Evolutionary conservation across 2,888 invertebrate genomes (phyloP), one percentile per base, ranked within the genome.

Genomic region (Acleris laterana): DNA sequence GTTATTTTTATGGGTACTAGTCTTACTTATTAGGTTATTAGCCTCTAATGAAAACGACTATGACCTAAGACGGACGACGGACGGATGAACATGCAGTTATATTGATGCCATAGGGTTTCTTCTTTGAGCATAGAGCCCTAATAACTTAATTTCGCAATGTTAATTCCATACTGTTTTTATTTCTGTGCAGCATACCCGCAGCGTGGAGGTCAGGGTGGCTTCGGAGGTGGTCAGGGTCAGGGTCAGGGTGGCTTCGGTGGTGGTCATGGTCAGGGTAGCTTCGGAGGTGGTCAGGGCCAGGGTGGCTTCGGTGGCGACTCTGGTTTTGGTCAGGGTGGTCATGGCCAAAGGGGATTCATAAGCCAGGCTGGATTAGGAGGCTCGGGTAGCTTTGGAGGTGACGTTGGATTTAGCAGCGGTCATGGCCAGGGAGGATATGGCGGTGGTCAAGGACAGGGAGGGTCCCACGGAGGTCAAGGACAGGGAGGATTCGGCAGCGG

Each of bases 241-340:
- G 63, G 63, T 13, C 70, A 71, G n/a, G 67, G 68, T 19, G 46
- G 63, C n/a, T 60, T 49, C 25, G 53, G 61, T 7, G 66, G 70
- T 22, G 70, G 72, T 3, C 68, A 32, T 1, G 62, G 25, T 1
- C 51, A 63, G 9, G 68, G 71, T n/a, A n/a, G n/a, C n/a, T n/a
- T n/a, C 3, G 63, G 46, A n/a, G 51, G 56, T 1, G 62, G 25
- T 1, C 51, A 63, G 9, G 68, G 71, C 1, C 70, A 70, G 0
- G 63, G 67, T 13, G 70, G 70, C n/a, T n/a, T n/a, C n/a, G n/a
- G n/a, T n/a, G n/a, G n/a, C n/a, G n/a, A n/a, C n/a, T n/a, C n/a
- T n/a, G n/a, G n/a, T 50, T 49, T 2, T 38, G 67, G 68, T 9
- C 64, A 66, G 7, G 66, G 61, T 5, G 68, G 66, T 13, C 68